phyloP scores from a whole-genome alignment of 1,140 invertebrate genomes.

The Trichonephila inaurata region DNA sequence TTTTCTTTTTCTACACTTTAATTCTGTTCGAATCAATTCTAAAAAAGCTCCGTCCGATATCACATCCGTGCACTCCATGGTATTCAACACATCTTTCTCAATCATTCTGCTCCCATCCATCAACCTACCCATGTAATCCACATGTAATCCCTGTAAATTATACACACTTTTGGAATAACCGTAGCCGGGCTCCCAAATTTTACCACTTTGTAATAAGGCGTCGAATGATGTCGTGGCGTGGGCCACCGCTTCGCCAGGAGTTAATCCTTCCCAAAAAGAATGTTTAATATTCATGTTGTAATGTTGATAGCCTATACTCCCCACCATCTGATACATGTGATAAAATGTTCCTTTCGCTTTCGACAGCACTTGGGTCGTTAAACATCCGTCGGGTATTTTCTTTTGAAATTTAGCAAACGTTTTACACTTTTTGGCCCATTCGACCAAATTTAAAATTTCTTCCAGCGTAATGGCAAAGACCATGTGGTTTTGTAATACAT shows the following conservation, averaged over 20 bases:
- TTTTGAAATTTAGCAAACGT: neutral
- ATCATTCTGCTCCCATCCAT: constrained; percentile 16
- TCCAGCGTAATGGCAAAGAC: neutral
- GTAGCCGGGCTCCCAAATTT: constrained; percentile 61
- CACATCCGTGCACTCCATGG: neutral
- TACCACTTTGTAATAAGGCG: neutral
- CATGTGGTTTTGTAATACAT: neutral
- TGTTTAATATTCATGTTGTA: neutral
- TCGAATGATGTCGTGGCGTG: neutral
- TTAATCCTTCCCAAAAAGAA: constrained; percentile 28
- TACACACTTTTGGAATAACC: constrained; percentile 15
- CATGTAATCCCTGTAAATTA: neutral
- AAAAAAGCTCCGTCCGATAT: constrained; percentile 5
- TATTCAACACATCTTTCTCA: constrained; percentile 16
- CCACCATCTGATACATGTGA: constrained; percentile 33
- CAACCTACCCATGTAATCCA: constrained; percentile 23
- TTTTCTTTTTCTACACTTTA: neutral
- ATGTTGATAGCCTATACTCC: neutral
- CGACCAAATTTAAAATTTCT: neutral
- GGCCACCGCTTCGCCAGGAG: neutral
- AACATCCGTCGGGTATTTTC: neutral
- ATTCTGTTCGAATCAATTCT: neutral
- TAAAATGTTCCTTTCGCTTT: constrained; percentile 23
- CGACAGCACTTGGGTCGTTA: constrained; percentile 11
- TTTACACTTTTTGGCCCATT: neutral